Evolutionary conservation across 2,797 vertebrate genomes (phyloP).

Genomic region (Galaxias olidus): DNA sequence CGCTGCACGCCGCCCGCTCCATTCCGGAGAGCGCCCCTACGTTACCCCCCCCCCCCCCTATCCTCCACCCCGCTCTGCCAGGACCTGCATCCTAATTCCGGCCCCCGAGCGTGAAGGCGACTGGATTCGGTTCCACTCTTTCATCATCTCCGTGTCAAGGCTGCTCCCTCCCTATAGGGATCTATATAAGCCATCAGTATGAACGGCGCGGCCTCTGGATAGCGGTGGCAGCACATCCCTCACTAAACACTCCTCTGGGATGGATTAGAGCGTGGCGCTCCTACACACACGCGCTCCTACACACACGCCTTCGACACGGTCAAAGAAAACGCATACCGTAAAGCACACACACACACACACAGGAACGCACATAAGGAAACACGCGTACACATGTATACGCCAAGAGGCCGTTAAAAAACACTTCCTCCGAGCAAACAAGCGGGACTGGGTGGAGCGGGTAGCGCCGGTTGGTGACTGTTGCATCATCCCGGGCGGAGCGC

Average conservation of each 20-base stretch:
- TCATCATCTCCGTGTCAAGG: constrained; percentile 63
- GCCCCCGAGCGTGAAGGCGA: constrained; percentile 21
- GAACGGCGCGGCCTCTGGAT: constrained; percentile 55
- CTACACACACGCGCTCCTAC: constrained; percentile 22
- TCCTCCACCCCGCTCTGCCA: constrained; percentile 3
- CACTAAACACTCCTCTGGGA: constrained; percentile 63
- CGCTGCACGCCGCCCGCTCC: too few relatives aligned
- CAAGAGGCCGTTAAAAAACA: constrained; percentile 34
- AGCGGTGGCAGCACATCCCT: constrained; percentile 54
- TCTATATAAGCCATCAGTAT: constrained; percentile 59
- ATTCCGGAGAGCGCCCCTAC: too few relatives aligned
- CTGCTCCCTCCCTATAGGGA: constrained; percentile 48
- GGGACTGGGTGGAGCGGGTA: constrained; percentile 38
- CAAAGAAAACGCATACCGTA: too few relatives aligned
- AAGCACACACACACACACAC: constrained; percentile 8
- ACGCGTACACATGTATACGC: constrained; percentile 25
- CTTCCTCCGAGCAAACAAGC: constrained; percentile 42
- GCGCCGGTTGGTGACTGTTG: constrained; percentile 57
- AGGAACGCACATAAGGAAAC: constrained; percentile 15
- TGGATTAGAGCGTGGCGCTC: constrained; percentile 51
- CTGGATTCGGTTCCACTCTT: constrained; percentile 56
- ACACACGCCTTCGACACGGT: neutral
- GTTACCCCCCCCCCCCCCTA: too few relatives aligned
- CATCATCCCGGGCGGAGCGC: constrained; percentile 37
- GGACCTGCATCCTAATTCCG: constrained; percentile 19